A percentile compares a stretch with the other conserved stretches of the same genome.
These are phyloP conservation scores for Myotis brandtii DNA, from an alignment of 2,113 vertebrate genomes.

Conservation along the genomic window DNA sequence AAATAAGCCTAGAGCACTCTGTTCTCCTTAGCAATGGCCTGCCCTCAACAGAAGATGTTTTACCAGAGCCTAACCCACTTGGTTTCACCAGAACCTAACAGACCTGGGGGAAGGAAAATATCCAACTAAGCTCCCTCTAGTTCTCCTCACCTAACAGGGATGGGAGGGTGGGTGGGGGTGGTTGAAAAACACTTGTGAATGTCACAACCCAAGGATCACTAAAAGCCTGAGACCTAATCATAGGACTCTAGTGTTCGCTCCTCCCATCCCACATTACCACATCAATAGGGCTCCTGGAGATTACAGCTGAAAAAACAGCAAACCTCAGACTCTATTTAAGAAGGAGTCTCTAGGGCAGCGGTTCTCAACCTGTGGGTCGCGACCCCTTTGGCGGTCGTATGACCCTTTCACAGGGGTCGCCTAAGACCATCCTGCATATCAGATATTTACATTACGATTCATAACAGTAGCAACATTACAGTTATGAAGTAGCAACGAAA, in stretches of 20 bases:
- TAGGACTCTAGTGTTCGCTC: background rate
- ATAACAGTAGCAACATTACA: no score
- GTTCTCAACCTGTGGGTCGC: no score
- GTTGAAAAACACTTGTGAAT: background rate
- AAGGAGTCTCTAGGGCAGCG: background rate
- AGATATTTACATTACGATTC: no score
- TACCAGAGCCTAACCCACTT: background rate
- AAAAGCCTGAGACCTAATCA: background rate
- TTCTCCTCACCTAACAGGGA: background rate
- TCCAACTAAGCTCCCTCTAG: background rate
- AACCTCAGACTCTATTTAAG: background rate
- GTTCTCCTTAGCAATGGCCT: background rate
- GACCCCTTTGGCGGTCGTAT: no score
- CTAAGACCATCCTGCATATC: no score
- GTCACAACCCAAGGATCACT: background rate
- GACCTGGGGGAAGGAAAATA: background rate
- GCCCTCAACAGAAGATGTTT: background rate
- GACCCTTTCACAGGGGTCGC: no score
- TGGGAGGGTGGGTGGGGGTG: fast-evolving
- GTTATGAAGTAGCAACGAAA: no score
- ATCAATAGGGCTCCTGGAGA: background rate
- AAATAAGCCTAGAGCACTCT: background rate
- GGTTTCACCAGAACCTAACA: background rate
- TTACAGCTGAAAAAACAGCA: background rate
- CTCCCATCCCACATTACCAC: background rate